phyloP scores from a whole-genome alignment of 1,140 invertebrate genomes.

The Oscheius sp. region DNA sequence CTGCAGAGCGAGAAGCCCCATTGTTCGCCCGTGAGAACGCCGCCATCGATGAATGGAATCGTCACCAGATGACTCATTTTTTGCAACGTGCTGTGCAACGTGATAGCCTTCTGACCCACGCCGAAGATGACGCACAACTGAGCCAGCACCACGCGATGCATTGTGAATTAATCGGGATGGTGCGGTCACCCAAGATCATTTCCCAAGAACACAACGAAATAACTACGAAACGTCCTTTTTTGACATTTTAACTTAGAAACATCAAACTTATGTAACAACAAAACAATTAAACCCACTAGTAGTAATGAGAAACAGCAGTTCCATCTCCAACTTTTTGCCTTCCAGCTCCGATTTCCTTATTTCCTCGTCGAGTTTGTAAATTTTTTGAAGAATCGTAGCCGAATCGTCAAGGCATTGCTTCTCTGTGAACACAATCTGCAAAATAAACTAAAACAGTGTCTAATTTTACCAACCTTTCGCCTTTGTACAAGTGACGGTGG shows the following conservation, averaged over 20 bases:
- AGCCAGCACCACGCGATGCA: no score
- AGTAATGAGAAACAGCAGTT: slow-evolving; percentile 7
- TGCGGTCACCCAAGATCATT: neutral
- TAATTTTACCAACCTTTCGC: neutral
- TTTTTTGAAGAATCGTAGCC: neutral
- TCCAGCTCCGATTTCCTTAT: neutral
- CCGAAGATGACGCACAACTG: no score
- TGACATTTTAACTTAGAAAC: neutral
- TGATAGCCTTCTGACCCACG: no score
- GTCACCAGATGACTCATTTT: no score
- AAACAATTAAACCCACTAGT: neutral
- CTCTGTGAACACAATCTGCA: neutral
- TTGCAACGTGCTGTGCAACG: no score
- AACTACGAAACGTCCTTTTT: neutral
- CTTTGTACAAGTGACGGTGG: neutral
- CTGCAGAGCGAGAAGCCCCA: no score
- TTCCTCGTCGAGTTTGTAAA: neutral
- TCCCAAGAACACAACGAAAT: neutral
- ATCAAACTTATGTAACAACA: neutral
- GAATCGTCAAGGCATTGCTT: neutral
- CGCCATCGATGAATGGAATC: no score
- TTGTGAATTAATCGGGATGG: neutral
- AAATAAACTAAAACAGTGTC: neutral
- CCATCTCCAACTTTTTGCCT: slow-evolving; percentile 3
- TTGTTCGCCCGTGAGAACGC: no score